Evolutionary conservation across 2,888 invertebrate species (phyloP), one percentile per base, ranked within the genome.

Genomic region (Prosopocoilus inquinatus): DNA sequence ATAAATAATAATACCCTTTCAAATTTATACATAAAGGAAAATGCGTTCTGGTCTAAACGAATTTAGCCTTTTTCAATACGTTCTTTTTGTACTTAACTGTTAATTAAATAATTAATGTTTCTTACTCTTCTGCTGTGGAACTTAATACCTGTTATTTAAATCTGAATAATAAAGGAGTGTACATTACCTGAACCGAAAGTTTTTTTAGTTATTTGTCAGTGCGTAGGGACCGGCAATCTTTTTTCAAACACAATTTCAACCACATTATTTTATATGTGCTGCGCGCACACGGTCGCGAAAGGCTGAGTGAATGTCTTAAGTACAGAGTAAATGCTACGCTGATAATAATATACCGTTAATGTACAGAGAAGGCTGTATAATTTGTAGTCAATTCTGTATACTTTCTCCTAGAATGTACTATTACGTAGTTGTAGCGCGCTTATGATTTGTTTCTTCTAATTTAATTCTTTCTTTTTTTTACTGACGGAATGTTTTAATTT

Each of bases 281-380:
- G 54, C 59, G 44, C 60, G 66, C 68, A 67, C 69, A 65, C 57
- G 41, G 61, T 62, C 61, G 61, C 64, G 65, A 56, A 55, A 46
- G 60, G 55, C 50, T 58, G 64, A 56, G 55, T 61, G 66, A 47
- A 47, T 64, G 63, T 58, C 53, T 20, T 20, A 28, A 7, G 20
- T 28, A 28, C 20, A 28, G 20, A 28, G 20, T 28, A 28, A 28
- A 28, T 28, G 20, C 20, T 28, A 28, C 20, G 20, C 20, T 28
- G 20, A 28, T 28, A 28, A 28, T 28, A 28, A 49, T 55, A 57
- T 59, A 55, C 57, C 66, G 39, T 45, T 34, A 61, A 61, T 67
- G 69, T 68, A 69, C 67, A 69, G 68, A 65, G 53, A 58, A 53
- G 69, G 70, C 71, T 71, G 70, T 70, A 70, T 72, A 72, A 71